Evolutionary conservation across 23 tunicate genomes (phyloP), one percentile per base, ranked within the genome.

Genomic region (Phallusia fumigata): DNA sequence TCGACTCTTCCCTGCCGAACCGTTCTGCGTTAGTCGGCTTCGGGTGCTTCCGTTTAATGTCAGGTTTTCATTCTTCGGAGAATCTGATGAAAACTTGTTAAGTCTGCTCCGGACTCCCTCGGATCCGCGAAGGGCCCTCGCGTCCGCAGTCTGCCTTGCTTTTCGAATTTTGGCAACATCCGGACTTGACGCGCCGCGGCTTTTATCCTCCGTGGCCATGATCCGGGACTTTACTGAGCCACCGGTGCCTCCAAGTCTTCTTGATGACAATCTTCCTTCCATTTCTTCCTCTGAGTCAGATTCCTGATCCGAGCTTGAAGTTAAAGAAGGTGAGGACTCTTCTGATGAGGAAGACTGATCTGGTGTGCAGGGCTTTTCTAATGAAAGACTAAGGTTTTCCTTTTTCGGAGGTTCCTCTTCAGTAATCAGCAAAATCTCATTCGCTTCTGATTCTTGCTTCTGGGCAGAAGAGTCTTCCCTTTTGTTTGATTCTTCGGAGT

Each of bases 141-240:
- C 52, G 53, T 87, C 91, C 82, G 65, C 78, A 10, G 40, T 79
- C 76, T 75, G 82, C 6, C 91, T 75, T 11, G 26, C n/a, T 50
- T 73, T 72, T 36, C 82, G 82, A 0, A 52, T 16, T 3, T 80
- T 75, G 8, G 64, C 11, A 6, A 52, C 83, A 26, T 76, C 76
- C 2, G 31, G 32, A 36, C 51, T 78, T 26, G 12, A 30, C 28
- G 47, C 13, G 19, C 35, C 15, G 49, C 76, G 32, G 52, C 24
- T 75, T 8, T 51, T 30, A 12, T 65, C 88, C 78, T 92, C 97
- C 3, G 76, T 83, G n/a, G 97, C 97, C 24, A 75, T 73, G 18
- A 92, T 87, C 31, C 90, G 84, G 26, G 91, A 83, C 65, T 84
- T 87, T 35, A 92, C 97, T 53, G 88, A 88, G 1, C 90, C 90